These are phyloP conservation scores for Podocnemis expansa DNA, from an alignment of 2,113 vertebrate genomes.

Conservation along the genomic window DNA sequence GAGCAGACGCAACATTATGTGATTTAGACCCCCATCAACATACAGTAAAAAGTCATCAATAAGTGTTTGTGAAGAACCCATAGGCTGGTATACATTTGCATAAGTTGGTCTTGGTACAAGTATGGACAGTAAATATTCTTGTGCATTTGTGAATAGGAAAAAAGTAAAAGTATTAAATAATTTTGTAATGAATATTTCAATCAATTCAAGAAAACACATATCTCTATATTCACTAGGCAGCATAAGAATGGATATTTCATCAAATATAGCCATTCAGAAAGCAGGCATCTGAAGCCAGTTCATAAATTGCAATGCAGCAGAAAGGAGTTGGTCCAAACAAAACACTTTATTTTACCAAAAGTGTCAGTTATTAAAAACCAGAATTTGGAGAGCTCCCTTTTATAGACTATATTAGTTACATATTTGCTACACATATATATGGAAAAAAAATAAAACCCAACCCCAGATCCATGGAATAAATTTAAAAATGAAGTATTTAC, in stretches of 20 bases:
- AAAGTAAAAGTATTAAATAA: not conserved
- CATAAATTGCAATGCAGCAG: conserved; percentile 35
- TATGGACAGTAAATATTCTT: not conserved
- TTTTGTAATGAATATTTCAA: conserved; percentile 23
- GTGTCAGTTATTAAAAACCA: conserved; percentile 12
- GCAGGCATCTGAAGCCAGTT: conserved; percentile 45
- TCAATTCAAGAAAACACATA: not conserved
- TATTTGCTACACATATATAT: conserved; percentile 30
- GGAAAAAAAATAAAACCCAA: not conserved
- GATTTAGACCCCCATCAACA: not conserved
- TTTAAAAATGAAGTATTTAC: conserved; percentile 2
- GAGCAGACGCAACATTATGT: not conserved
- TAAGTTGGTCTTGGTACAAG: not conserved
- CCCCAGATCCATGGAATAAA: not conserved
- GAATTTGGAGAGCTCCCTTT: conserved; percentile 6
- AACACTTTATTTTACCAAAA: conserved; percentile 14
- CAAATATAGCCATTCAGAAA: conserved; percentile 29
- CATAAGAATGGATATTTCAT: not conserved
- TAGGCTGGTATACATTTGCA: not conserved
- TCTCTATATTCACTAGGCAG: not conserved
- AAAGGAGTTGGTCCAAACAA: conserved; percentile 42
- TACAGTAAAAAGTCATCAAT: not conserved
- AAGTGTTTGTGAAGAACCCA: conserved; percentile 34
- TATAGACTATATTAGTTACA: not conserved
- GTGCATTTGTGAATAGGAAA: not conserved